Conservation (phyloP, 2,113 vertebrate species). For the Ctenomys sociabilis region DNA sequence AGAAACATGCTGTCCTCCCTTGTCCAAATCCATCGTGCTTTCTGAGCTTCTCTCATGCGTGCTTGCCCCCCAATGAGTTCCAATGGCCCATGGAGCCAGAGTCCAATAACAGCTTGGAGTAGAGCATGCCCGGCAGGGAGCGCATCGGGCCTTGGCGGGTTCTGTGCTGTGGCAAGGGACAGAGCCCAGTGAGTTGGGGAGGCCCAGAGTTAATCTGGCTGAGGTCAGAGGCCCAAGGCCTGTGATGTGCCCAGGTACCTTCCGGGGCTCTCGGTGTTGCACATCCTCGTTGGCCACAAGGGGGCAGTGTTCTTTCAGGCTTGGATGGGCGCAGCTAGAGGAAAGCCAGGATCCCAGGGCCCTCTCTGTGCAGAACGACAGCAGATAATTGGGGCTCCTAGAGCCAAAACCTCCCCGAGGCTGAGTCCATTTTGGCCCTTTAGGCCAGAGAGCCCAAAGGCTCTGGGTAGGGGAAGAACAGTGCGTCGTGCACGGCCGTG, state of each 20-base stretch:
- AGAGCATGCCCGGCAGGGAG: background rate
- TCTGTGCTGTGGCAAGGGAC: background rate
- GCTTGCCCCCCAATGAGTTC: background rate
- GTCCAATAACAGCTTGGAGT: background rate
- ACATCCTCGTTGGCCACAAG: slow-evolving; percentile 80
- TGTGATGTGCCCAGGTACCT: fast-evolving
- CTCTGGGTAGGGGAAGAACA: background rate
- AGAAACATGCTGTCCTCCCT: background rate
- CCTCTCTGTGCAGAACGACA: background rate
- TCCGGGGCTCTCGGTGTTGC: background rate
- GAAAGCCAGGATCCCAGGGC: background rate
- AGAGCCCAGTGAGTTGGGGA: background rate
- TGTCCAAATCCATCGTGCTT: background rate
- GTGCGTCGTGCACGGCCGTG: fast-evolving
- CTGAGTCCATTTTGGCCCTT: background rate
- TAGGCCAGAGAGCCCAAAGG: background rate
- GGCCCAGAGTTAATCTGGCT: background rate
- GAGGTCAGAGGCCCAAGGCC: background rate
- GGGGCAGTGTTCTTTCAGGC: slow-evolving; percentile 85
- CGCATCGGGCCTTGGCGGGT: background rate
- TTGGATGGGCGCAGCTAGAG: slow-evolving; percentile 2
- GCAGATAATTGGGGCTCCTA: background rate
- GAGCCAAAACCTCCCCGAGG: background rate
- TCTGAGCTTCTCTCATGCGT: background rate
- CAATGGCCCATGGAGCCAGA: background rate